These are phyloP conservation scores for Zophobas atratus DNA, from an alignment of 1,140 invertebrate genomes.

Conservation along the genomic window DNA sequence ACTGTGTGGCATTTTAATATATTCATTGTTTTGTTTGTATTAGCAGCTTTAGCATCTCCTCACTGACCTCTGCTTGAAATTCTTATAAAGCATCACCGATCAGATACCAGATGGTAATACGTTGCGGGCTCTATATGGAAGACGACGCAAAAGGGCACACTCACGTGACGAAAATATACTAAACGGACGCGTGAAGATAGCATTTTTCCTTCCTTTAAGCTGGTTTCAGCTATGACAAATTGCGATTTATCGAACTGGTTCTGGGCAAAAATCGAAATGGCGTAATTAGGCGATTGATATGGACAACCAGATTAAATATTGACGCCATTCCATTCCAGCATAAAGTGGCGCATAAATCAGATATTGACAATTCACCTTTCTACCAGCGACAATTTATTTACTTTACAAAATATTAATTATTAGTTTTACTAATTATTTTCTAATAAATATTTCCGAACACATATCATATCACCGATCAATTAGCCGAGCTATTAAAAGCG, in stretches of 20 bases:
- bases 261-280: conserved; percentile 16
- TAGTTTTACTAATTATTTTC: conserved; percentile 48
- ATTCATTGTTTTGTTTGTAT: conserved; percentile 62
- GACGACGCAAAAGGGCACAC: background rate
- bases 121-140: background rate
- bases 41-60: conserved; percentile 33
- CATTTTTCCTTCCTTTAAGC: no score
- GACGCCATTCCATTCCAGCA: conserved; percentile 30
- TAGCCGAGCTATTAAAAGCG: conserved; percentile 28
- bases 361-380: conserved; percentile 44
- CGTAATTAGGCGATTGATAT: conserved; percentile 17
- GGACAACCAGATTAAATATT: conserved; percentile 21
- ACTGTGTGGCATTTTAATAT: conserved; percentile 65
- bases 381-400: conserved; percentile 44
- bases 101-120: conserved; percentile 12
- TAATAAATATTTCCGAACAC: conserved; percentile 49
- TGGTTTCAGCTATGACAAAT: background rate
- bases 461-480: conserved; percentile 50
- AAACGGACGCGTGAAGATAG: no score
- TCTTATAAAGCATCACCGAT: conserved; percentile 11
- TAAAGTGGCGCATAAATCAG: background rate
- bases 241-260: background rate
- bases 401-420: conserved; percentile 50
- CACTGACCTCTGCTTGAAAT: conserved; percentile 35
- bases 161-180: background rate